phyloP scores from a whole-genome alignment of 2,888 invertebrate species.

The Machimus atricapillus region DNA sequence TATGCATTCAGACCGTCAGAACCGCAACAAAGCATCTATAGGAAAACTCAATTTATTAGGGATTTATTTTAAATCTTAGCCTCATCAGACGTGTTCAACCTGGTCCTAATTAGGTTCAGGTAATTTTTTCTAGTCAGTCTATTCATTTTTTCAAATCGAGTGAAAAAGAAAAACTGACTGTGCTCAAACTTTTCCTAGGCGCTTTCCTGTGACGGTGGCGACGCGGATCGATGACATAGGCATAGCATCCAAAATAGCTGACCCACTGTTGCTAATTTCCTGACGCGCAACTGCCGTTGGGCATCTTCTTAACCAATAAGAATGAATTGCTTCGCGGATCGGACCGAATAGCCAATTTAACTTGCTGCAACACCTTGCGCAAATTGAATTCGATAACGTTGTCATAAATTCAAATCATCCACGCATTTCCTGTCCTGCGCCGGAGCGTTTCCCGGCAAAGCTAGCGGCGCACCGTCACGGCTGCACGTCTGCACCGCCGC shows the following conservation, averaged over 20 bases:
- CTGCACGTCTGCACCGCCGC: not conserved
- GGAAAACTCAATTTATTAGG: too few relatives aligned
- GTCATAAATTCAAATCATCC: slow-evolving; percentile 1
- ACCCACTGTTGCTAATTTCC: not conserved
- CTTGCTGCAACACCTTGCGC: not conserved
- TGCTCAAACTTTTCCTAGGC: too few relatives aligned
- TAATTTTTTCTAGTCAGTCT: too few relatives aligned
- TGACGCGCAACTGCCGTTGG: not conserved
- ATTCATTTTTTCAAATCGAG: too few relatives aligned
- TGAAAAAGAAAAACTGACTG: too few relatives aligned
- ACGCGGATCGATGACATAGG: not conserved
- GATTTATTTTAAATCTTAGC: too few relatives aligned
- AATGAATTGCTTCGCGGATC: not conserved
- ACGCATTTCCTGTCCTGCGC: not conserved
- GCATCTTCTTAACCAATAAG: not conserved
- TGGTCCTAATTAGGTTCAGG: too few relatives aligned
- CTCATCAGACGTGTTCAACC: too few relatives aligned
- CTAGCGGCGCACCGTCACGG: not conserved
- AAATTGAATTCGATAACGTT: not conserved
- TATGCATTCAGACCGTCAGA: too few relatives aligned
- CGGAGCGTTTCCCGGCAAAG: not conserved
- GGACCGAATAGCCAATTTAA: not conserved
- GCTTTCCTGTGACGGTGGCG: too few relatives aligned
- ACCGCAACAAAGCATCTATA: too few relatives aligned
- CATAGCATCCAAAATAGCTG: not conserved